Evolutionary conservation across 2,797 vertebrate species (phyloP), one percentile per base, ranked within the genome.

Genomic region (Amblyopsis hoosieri): DNA sequence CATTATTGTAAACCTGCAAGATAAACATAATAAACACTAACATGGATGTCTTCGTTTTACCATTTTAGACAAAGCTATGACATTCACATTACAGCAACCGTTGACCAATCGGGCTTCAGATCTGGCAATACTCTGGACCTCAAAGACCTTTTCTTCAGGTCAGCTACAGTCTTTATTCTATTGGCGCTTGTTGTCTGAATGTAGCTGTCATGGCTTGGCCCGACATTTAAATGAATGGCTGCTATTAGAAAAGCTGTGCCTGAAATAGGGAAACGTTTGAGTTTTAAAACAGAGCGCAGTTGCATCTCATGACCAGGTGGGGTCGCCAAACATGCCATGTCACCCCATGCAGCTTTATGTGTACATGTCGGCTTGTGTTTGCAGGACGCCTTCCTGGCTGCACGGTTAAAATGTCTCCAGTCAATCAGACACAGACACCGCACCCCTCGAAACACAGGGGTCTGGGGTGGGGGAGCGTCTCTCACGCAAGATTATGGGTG

Each of bases 141-240:
- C 67, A 95, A 95, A 83, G 94, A 93, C 67, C 89, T 79, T 5
- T 93, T 93, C 85, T 94, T 94, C 75, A 92, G 91, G 91, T 93
- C 88, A 87, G 89, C 64, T 13, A 8, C 37, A 45, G 12, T 11
- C 33, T 29, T 42, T 19, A 13, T 3, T 3, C 1, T 12, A 13
- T 14, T 47, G 7, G 6, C 12, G 3, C 4, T 23, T 12, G 5
- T 11, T 33, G 6, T 10, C 15, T 46, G 3, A 31, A 4, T 4
- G 2, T 9, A 42, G n/a, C 2, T 11, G 4, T 46, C n/a, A 29
- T 45, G 13, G 7, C 4, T 17, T 31, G n/a, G 42, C 31, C 14
- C 14, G 12, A 13, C 12, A 11, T 15, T 10, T 37, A 45, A 14
- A 31, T 37, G 6, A 15, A 51, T 51, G 13, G 11, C 49, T 14